Conservation (phyloP, 1,140 invertebrate species). For the Drosophila yakuba region DNA sequence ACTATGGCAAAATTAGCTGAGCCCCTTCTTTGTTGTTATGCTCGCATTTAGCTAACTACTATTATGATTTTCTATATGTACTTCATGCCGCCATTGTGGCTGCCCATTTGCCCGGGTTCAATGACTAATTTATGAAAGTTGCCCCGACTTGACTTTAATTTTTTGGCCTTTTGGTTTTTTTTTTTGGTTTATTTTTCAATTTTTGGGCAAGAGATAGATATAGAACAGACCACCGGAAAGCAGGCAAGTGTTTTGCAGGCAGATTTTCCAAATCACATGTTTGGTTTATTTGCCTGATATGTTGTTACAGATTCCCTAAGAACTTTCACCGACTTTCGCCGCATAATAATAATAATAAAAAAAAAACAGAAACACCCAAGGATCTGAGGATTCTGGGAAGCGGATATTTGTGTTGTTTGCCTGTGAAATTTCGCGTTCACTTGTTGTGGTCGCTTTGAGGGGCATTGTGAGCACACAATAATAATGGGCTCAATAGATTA, state of each 20-base stretch:
- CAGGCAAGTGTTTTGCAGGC: constrained; percentile 23
- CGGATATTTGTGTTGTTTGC: constrained; percentile 44
- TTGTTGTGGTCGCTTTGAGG: constrained; percentile 41
- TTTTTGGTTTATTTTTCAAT: neutral
- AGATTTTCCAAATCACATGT: constrained; percentile 3
- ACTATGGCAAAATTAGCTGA: constrained; percentile 73
- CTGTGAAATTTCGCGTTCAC: constrained; percentile 65
- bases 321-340: constrained; percentile 37
- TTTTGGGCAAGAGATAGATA: neutral
- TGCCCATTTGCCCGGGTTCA: constrained; percentile 54
- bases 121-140: constrained; percentile 82
- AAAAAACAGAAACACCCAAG: constrained; percentile 6
- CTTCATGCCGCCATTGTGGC: constrained; percentile 33
- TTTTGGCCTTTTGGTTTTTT: too few relatives aligned
- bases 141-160: constrained; percentile 56
- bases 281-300: neutral
- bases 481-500: constrained; percentile 39
- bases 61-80: constrained; percentile 33
- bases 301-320: constrained; percentile 1
- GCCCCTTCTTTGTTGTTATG: constrained; percentile 48
- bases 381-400: constrained; percentile 56
- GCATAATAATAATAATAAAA: neutral
- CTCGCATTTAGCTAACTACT: constrained; percentile 66
- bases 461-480: constrained; percentile 25
- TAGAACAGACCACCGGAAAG: constrained; percentile 38